Evolutionary conservation across 1,140 invertebrate species (phyloP).

Genomic region (Brachionus plicatilis): DNA sequence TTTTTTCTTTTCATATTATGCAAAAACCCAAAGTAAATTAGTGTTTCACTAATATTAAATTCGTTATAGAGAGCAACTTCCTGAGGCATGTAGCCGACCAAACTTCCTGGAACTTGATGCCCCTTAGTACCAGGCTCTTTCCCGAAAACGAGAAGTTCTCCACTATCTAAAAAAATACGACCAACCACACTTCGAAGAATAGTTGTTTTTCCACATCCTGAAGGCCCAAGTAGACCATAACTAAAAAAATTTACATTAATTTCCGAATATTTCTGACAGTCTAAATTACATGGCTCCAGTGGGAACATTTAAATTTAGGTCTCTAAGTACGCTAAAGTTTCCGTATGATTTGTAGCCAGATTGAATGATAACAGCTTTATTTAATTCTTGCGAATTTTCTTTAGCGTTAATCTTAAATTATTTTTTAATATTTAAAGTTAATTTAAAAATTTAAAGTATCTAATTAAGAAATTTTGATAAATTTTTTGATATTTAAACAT

Average conservation of each 20-base stretch:
- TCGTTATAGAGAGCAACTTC: conserved; percentile 89
- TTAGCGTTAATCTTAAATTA: not conserved
- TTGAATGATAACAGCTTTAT: not conserved
- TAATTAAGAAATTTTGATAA: not conserved
- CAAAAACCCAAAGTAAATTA: conserved; percentile 93
- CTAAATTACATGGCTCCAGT: conserved; percentile 80
- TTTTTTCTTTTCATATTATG: conserved; percentile 74
- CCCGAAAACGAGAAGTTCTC: conserved; percentile 50
- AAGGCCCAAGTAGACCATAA: conserved; percentile 52
- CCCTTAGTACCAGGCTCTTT: conserved; percentile 48
- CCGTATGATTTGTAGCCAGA: conserved; percentile 24
- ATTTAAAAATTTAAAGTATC: too few relatives aligned
- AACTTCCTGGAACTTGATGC: conserved; percentile 52
- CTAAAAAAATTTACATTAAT: conserved; percentile 42
- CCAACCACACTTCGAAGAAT: conserved; percentile 54
- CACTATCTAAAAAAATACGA: conserved; percentile 47
- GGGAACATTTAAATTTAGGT: conserved; percentile 80
- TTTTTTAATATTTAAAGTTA: not conserved
- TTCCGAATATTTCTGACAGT: not conserved
- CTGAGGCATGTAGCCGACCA: conserved; percentile 57
- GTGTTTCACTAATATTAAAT: conserved; percentile 86
- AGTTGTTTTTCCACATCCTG: conserved; percentile 55
- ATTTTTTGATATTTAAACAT: not conserved
- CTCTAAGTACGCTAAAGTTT: conserved; percentile 65
- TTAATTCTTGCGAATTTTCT: not conserved